Evolutionary conservation across 2,888 invertebrate species (phyloP).

Genomic region (Lordiphosa andalusiaca): DNA sequence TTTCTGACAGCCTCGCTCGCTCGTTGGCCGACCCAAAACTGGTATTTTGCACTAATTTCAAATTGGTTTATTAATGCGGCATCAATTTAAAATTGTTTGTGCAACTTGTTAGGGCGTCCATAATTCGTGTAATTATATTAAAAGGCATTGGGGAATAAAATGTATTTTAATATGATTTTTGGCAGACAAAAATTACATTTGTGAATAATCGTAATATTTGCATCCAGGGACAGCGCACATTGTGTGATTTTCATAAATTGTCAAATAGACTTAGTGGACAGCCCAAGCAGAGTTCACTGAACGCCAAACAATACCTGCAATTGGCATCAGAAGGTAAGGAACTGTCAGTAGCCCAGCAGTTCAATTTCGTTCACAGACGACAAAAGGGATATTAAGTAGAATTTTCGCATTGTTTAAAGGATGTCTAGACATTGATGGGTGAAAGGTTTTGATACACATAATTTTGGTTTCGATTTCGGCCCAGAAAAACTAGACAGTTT

Average conservation of each 20-base stretch:
- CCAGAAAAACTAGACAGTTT: background rate
- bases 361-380: constrained; percentile 24
- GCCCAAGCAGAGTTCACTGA: background rate
- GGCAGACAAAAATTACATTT: constrained; percentile 7
- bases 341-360: background rate
- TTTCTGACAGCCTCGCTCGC: constrained; percentile 42
- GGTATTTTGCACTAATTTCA: constrained; percentile 28
- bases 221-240: background rate
- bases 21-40: constrained; percentile 7
- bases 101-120: constrained; percentile 24
- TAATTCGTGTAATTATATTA: constrained; percentile 42
- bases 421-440: constrained; percentile 26
- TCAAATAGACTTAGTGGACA: background rate
- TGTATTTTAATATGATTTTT: constrained; percentile 29
- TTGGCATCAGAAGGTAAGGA: background rate
- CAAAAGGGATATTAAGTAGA: constrained; percentile 12
- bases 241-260: constrained; percentile 4
- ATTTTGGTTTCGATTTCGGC: constrained; percentile 2
- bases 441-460: constrained; percentile 20
- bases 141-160: constrained; percentile 24
- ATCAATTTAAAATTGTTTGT: constrained; percentile 46
- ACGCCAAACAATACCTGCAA: constrained; percentile 1
- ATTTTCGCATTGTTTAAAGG: constrained; percentile 25
- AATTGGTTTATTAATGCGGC: constrained; percentile 32
- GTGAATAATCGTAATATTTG: too few species aligned